Evolutionary conservation across 2,113 vertebrate genomes (phyloP), one percentile per base, ranked within the genome.

Genomic region (Silurus meridionalis): DNA sequence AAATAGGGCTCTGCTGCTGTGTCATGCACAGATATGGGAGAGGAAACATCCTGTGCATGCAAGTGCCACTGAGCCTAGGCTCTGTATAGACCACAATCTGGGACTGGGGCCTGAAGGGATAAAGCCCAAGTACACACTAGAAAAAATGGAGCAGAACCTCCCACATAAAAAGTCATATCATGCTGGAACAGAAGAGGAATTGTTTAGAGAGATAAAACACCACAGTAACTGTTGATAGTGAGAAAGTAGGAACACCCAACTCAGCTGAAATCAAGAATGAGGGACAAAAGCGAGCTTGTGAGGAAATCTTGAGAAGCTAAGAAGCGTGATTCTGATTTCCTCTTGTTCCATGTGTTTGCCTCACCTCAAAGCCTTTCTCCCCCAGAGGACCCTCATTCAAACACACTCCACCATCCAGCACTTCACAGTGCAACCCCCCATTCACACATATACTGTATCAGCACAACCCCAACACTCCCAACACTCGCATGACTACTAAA

Each of bases 281-380:
- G 11, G 4, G 82, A 84, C 14, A 64, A 63, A 79, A 90, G 69
- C 88, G 90, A 92, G 63, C 25, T 61, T 80, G 78, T 80, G n/a
- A 23, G 37, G 28, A 46, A 80, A 61, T 80, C 17, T 48, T 60
- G 48, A 55, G 55, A 37, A 57, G n/a, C 6, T 5, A 13, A 58
- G 19, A 88, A 92, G 92, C 92, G 90, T 94, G 93, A 93, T 93
- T 93, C 91, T 92, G 91, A 93, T 92, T 94, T 93, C 93, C 92
- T 93, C 91, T 92, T 94, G 93, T 94, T 91, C 91, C 93, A 92
- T 93, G 92, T 93, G 92, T 93, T 92, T 93, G 93, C 90, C 91
- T 95, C 93, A 89, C 94, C 94, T 93, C 93, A 87, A 91, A 93
- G 93, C 94, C 82, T 92, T 90, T 93, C 92, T 94, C 93, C 94